Evolutionary conservation across 37 sponge, comb jelly and placozoan genomes (phyloP), one percentile per base, ranked within the genome.

Genomic region (Oopsacas minuta): DNA sequence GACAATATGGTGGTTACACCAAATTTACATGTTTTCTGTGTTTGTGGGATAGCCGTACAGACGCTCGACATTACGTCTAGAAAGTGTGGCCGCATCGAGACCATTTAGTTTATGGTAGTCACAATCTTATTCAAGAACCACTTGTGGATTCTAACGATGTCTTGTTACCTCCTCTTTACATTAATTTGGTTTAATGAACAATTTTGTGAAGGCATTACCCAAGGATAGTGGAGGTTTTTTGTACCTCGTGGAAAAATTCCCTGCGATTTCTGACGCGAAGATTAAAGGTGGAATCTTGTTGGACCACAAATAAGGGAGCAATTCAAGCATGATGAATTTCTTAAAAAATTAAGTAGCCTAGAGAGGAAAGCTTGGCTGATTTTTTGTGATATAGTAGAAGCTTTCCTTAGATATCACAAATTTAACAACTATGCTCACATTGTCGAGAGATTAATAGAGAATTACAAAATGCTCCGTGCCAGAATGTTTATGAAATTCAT

Each of bases 101-200:
- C 30, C 28, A 61, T 20, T 12, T 61, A 3, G 28, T 12, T n/a
- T 34, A 7, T 61, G 75, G 75, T 3, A 12, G 28, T 25, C 28
- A 61, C 30, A 61, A 61, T 61, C 32, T 61, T 7, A 61, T 10
- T 25, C 5, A 61, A 12, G 30, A 61, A 3, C 75, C 75, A 5
- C 75, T 61, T 3, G 30, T 61, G 28, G 75, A 61, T 61, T 34
- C 17, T 34, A 10, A 61, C 1, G 30, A 25, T 5, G 75, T 61
- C 17, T 25, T 61, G 30, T 61, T 61, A 34, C 75, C 75, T 32
- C 75, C 75, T 25, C 75, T 61, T n/a, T 34, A 61, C 30, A 61
- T 61, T n/a, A 61, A 61, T 34, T n/a, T 61, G 75, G 75, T 20
- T n/a, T 61, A 61, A 61, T 61, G 75, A 61, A 61, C 32, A 61